Evolutionary conservation across 1,140 invertebrate genomes (phyloP).

Genomic region (Wasmannia auropunctata): DNA sequence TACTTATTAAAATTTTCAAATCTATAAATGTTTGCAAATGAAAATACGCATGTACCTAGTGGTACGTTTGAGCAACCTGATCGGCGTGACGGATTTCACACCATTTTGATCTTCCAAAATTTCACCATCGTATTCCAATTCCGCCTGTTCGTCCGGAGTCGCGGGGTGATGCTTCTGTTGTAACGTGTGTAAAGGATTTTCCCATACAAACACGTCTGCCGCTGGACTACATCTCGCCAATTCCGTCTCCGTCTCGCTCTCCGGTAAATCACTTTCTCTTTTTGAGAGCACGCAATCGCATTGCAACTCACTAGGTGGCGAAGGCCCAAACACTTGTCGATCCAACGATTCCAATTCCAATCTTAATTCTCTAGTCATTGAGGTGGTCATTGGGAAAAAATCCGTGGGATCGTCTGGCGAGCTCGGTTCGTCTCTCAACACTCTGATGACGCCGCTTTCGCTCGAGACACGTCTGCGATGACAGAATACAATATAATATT

Average conservation of each 20-base stretch:
- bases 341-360: conserved; percentile 93
- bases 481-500: neutral
- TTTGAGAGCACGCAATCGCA: conserved; percentile 81
- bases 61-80: conserved; percentile 84
- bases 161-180: conserved; percentile 83
- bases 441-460: conserved; percentile 77
- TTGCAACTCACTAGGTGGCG: conserved; percentile 77
- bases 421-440: conserved; percentile 86
- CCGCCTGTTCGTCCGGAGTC: conserved; percentile 89
- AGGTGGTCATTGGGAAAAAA: conserved; percentile 94
- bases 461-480: conserved; percentile 73
- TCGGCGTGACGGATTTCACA: conserved; percentile 88
- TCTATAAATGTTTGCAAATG: neutral
- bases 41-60: conserved; percentile 67
- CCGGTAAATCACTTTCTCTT: conserved; percentile 78
- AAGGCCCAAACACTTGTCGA: conserved; percentile 87
- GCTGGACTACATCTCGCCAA: conserved; percentile 82
- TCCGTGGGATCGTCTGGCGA: conserved; percentile 92
- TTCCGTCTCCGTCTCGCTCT: conserved; percentile 82
- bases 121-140: conserved; percentile 89
- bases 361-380: conserved; percentile 92
- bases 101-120: conserved; percentile 87
- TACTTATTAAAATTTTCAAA: neutral
- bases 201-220: conserved; percentile 91
- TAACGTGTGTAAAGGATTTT: conserved; percentile 88